Evolutionary conservation across 2,113 vertebrate genomes (phyloP).

Genomic region (Nematolebias whitei): DNA sequence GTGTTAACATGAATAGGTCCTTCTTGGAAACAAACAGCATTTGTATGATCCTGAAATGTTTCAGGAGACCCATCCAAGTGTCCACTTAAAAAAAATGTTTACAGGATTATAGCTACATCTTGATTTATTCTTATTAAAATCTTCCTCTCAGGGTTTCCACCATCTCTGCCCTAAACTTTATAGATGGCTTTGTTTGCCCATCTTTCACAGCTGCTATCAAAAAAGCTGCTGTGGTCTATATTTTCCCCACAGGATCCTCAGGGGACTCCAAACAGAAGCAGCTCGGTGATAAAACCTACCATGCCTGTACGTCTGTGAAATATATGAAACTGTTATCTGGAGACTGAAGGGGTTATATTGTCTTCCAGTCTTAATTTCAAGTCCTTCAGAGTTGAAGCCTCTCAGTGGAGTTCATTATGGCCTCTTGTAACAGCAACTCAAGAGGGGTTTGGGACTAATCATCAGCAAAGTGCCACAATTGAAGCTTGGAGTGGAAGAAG

Average conservation of each 20-base stretch:
- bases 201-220: constrained; percentile 48
- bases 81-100: constrained; percentile 45
- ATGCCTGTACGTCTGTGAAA: constrained; percentile 42
- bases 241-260: constrained; percentile 46
- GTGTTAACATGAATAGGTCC: too few relatives aligned
- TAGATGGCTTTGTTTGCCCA: constrained; percentile 41
- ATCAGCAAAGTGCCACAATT: constrained; percentile 30
- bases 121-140: constrained; percentile 39
- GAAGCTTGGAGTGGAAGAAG: not conserved
- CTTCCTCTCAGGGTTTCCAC: constrained; percentile 3
- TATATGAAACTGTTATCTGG: constrained; percentile 49
- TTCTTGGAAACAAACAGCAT: too few relatives aligned
- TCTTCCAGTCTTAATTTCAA: constrained; percentile 29
- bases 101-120: constrained; percentile 11
- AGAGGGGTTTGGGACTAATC: constrained; percentile 24
- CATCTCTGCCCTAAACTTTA: constrained; percentile 31
- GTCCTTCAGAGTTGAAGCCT: constrained; percentile 24
- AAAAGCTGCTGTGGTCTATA: constrained; percentile 62
- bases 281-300: constrained; percentile 49
- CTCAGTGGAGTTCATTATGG: constrained; percentile 44
- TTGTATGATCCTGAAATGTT: not conserved
- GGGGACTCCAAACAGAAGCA: constrained; percentile 52
- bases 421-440: constrained; percentile 23
- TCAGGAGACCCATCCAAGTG: constrained; percentile 18
- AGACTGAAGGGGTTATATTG: constrained; percentile 35